These are phyloP conservation scores for Drosophila leonis DNA, from an alignment of 2,888 invertebrate genomes.

Conservation along the genomic window DNA sequence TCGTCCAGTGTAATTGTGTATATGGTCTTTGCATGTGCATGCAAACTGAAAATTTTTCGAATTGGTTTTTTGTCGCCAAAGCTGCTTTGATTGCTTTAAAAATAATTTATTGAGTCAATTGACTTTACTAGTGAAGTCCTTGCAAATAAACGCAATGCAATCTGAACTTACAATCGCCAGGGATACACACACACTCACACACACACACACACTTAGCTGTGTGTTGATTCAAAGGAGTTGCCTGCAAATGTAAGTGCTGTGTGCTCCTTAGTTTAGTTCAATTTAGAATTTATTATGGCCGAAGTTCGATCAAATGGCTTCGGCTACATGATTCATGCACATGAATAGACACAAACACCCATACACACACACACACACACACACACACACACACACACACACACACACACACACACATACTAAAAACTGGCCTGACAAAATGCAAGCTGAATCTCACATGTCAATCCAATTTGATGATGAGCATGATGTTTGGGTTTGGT, in stretches of 20 bases:
- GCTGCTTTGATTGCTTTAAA: constrained; percentile 79
- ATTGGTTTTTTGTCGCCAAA: constrained; percentile 74
- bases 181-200: constrained; percentile 26
- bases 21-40: not conserved
- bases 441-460: constrained; percentile 71
- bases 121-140: constrained; percentile 74
- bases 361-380: constrained; percentile 6
- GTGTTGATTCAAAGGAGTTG: constrained; percentile 64
- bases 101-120: constrained; percentile 82
- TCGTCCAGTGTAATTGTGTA: not conserved
- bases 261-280: constrained; percentile 61
- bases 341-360: constrained; percentile 26
- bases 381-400: constrained; percentile 14
- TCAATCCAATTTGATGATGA: constrained; percentile 73
- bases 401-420: constrained; percentile 9
- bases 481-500: constrained; percentile 36
- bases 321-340: constrained; percentile 75
- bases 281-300: constrained; percentile 81
- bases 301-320: constrained; percentile 75
- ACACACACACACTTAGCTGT: constrained; percentile 14
- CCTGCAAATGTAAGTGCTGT: constrained; percentile 60
- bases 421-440: constrained; percentile 31
- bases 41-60: constrained; percentile 41
- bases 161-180: constrained; percentile 68
- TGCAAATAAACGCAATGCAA: constrained; percentile 79